phyloP scores from a whole-genome alignment of 2,797 vertebrate species.

The Sarcoramphus papa region DNA sequence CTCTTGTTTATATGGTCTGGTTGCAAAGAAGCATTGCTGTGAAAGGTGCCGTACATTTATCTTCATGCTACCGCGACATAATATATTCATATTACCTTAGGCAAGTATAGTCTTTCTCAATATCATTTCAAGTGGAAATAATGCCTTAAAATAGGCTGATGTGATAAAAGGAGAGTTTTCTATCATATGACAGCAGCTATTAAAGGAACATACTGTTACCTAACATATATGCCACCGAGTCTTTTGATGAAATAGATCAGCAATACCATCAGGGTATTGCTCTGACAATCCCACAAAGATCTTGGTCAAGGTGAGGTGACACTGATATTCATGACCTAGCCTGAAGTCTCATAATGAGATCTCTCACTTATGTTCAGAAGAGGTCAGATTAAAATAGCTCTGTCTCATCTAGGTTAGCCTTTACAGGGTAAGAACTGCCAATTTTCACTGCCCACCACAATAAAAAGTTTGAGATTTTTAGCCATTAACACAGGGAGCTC shows the following conservation, averaged over 20 bases:
- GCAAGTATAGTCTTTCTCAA: background rate
- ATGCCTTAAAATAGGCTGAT: background rate
- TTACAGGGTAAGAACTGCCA: background rate
- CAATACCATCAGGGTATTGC: background rate
- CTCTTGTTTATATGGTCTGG: background rate
- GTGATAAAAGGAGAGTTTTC: background rate
- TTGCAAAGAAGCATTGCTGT: background rate
- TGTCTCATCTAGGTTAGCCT: background rate
- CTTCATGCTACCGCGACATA: background rate
- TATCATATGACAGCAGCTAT: background rate
- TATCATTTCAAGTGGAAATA: slow-evolving; percentile 9
- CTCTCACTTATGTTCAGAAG: background rate
- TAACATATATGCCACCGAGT: background rate
- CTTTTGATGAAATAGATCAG: background rate
- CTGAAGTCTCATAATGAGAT: background rate
- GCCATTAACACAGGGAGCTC: background rate
- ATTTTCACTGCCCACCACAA: background rate
- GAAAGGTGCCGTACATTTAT: background rate
- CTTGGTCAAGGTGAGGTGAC: background rate
- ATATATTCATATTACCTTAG: background rate
- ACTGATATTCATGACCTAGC: background rate
- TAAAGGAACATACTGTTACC: background rate
- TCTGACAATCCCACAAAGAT: background rate
- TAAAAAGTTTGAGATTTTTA: background rate
- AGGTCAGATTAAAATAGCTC: background rate